These are phyloP conservation scores for Gymnosoma rotundatum DNA, from an alignment of 2,888 invertebrate species.

Conservation along the genomic window DNA sequence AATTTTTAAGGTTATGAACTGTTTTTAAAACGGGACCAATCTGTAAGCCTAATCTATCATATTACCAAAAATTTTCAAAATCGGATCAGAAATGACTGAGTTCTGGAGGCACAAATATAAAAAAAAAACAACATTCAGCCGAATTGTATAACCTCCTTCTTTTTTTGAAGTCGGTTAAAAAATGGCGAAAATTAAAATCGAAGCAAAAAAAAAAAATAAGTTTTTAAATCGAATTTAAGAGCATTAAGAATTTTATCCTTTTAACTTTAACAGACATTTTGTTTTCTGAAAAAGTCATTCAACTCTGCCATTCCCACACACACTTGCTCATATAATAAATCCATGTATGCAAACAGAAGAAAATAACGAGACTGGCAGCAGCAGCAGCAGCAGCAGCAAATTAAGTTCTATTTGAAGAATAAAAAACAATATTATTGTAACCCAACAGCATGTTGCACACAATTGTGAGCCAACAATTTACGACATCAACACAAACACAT, in stretches of 20 bases:
- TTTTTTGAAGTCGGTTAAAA: too few relatives aligned
- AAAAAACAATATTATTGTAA: slow-evolving; percentile 47
- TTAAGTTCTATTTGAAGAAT: slow-evolving; percentile 44
- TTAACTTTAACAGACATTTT: slow-evolving; percentile 7
- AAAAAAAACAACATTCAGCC: too few relatives aligned
- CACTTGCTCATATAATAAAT: background rate
- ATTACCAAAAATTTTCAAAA: too few relatives aligned
- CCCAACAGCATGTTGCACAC: slow-evolving; percentile 50
- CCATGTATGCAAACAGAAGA: background rate
- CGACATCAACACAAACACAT: slow-evolving; percentile 3
- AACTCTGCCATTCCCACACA: slow-evolving; percentile 26
- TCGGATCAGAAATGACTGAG: too few relatives aligned
- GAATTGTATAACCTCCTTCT: too few relatives aligned
- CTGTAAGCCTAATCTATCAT: too few relatives aligned
- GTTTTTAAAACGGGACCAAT: too few relatives aligned
- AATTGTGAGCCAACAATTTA: slow-evolving; percentile 47
- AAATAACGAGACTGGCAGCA: slow-evolving; percentile 5
- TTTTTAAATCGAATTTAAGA: slow-evolving; percentile 2
- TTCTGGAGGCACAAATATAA: too few relatives aligned
- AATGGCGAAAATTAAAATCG: background rate
- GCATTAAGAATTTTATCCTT: background rate
- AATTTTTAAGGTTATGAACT: too few relatives aligned
- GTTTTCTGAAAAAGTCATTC: slow-evolving; percentile 20
- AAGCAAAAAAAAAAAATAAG: background rate
- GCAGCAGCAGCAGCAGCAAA: slow-evolving; percentile 38